These are phyloP conservation scores for Crocallis elinguaria DNA, from an alignment of 2,888 invertebrate genomes.

Conservation along the genomic window DNA sequence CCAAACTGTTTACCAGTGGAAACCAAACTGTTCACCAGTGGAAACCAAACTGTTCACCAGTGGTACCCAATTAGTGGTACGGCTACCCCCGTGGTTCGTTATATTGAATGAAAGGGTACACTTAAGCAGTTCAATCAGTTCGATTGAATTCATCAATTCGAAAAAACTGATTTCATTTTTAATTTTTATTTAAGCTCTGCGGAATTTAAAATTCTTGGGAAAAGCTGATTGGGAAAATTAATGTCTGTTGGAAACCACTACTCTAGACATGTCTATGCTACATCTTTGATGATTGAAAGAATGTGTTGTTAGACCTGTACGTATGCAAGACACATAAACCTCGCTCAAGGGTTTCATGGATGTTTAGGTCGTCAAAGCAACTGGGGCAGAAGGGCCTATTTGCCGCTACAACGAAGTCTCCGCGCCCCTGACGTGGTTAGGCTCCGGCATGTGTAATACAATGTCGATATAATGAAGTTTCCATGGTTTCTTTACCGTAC, in stretches of 20 bases:
- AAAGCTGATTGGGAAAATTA: too few relatives aligned
- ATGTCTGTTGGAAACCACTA: neutral
- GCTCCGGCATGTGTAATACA: conserved; percentile 50
- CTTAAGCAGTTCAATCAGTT: too few relatives aligned
- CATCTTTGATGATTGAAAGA: neutral
- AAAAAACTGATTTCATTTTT: too few relatives aligned
- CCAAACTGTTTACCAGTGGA: too few relatives aligned
- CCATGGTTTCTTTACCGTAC: conserved; percentile 13
- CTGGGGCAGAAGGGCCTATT: conserved; percentile 79
- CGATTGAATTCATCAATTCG: too few relatives aligned
- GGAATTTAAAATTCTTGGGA: too few relatives aligned
- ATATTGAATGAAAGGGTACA: too few relatives aligned
- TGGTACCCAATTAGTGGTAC: too few relatives aligned
- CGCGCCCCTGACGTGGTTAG: conserved; percentile 66
- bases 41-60: too few relatives aligned
- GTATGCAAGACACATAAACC: conserved; percentile 8
- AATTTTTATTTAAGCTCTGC: too few relatives aligned
- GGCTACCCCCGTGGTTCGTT: too few relatives aligned
- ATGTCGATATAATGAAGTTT: conserved; percentile 58
- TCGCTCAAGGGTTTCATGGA: conserved; percentile 44
- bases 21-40: too few relatives aligned
- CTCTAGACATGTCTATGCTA: neutral
- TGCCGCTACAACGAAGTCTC: conserved; percentile 72
- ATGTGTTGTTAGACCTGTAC: neutral
- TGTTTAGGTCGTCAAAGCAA: conserved; percentile 64